phyloP scores from a whole-genome alignment of 1,140 invertebrate genomes.

The Bombus breviceps region DNA sequence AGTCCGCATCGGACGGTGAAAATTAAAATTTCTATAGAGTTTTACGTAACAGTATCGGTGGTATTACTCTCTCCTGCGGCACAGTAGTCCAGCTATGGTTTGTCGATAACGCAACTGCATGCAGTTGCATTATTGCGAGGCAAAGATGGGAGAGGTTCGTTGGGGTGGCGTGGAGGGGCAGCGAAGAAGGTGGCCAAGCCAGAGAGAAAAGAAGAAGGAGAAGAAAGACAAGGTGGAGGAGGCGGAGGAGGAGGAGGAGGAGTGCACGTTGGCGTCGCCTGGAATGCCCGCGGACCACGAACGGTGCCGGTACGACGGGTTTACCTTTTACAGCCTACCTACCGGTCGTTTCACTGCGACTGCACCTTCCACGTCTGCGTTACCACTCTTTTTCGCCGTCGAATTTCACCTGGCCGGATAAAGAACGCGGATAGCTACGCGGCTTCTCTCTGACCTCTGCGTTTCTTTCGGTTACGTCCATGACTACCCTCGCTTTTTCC shows the following conservation, averaged over 20 bases:
- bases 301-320: slow-evolving; percentile 77
- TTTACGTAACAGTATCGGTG: slow-evolving; percentile 8
- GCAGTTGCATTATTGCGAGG: slow-evolving; percentile 70
- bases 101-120: slow-evolving; percentile 66
- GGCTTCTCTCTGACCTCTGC: no score
- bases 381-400: slow-evolving; percentile 17
- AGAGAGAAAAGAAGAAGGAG: slow-evolving; percentile 45
- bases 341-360: slow-evolving; percentile 76
- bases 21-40: slow-evolving; percentile 5
- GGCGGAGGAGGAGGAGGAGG: slow-evolving; percentile 65
- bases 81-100: slow-evolving; percentile 42
- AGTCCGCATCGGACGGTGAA: not conserved
- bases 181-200: slow-evolving; percentile 37
- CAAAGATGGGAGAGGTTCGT: slow-evolving; percentile 55
- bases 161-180: slow-evolving; percentile 48
- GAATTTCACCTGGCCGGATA: slow-evolving; percentile 41
- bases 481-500: no score
- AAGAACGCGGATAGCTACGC: not conserved
- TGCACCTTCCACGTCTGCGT: slow-evolving; percentile 58
- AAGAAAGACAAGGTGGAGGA: slow-evolving; percentile 46
- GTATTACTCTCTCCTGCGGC: not conserved
- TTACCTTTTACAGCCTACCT: slow-evolving; percentile 79
- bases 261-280: slow-evolving; percentile 77
- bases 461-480: not conserved
- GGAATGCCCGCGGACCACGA: slow-evolving; percentile 78